A percentile compares a stretch with the other conserved stretches of the same genome.
These are phyloP conservation scores for Notarius quadriscutis DNA, from an alignment of 2,113 vertebrate genomes.

Conservation along the genomic window DNA sequence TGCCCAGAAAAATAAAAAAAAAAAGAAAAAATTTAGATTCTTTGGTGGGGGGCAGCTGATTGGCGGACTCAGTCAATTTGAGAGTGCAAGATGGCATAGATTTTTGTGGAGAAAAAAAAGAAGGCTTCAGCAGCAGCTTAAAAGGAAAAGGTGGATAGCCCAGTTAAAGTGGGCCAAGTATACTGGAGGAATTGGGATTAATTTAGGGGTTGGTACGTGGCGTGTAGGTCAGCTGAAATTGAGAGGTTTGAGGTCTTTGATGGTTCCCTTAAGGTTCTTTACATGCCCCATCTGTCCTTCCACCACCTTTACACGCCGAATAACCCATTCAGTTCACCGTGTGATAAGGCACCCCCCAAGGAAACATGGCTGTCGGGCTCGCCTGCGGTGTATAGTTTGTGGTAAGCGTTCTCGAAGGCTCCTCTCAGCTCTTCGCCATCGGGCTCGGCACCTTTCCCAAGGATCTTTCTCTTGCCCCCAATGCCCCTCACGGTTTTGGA, in stretches of 20 bases:
- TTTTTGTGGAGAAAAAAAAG: conserved; percentile 61
- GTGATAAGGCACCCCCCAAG: conserved; percentile 67
- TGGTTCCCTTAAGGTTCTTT: conserved; percentile 69
- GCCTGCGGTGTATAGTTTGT: conserved; percentile 79
- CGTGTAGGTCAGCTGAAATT: conserved; percentile 64
- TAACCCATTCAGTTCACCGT: conserved; percentile 69
- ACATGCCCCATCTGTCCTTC: conserved; percentile 74
- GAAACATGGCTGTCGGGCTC: conserved; percentile 69
- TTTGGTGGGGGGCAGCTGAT: conserved; percentile 69
- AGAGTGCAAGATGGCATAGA: conserved; percentile 65
- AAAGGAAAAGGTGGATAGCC: conserved; percentile 64
- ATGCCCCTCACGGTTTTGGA: conserved; percentile 76
- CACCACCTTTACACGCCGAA: conserved; percentile 66
- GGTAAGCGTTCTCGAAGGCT: conserved; percentile 80
- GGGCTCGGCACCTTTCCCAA: conserved; percentile 68
- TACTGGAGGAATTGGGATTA: conserved; percentile 51
- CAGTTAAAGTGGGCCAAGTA: conserved; percentile 64
- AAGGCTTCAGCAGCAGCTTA: conserved; percentile 64
- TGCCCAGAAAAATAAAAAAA: conserved; percentile 63
- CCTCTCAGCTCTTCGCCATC: conserved; percentile 80
- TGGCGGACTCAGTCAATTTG: conserved; percentile 65
- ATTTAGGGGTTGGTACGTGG: conserved; percentile 63
- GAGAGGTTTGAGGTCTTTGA: conserved; percentile 66
- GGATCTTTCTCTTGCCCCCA: conserved; percentile 69
- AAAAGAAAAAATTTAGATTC: conserved; percentile 70